A percentile compares a stretch with the other conserved stretches of the same genome.
Conservation (phyloP, 2,888 invertebrate genomes). For the Tetranychus piercei region DNA sequence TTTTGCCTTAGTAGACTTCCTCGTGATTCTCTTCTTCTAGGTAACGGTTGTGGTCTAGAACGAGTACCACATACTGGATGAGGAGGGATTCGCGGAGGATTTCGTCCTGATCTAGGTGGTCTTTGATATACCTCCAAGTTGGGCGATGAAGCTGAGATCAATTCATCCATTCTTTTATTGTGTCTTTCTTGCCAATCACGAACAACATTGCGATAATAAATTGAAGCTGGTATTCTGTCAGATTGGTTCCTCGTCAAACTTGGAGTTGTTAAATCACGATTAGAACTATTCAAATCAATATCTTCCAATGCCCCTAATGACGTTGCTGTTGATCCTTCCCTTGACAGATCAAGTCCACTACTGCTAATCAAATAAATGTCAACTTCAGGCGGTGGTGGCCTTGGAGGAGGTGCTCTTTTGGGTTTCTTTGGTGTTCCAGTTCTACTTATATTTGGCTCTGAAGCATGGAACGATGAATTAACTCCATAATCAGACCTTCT, state of each 20-base stretch:
- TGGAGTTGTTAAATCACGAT: background rate
- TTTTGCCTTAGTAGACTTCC: background rate
- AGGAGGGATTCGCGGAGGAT: background rate
- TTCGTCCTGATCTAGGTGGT: constrained; percentile 1
- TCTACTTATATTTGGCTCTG: constrained; percentile 6
- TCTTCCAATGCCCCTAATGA: background rate
- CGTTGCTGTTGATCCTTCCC: background rate
- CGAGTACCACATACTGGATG: background rate
- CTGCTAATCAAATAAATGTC: background rate
- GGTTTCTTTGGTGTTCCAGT: background rate
- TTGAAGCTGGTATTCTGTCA: background rate
- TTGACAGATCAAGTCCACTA: background rate
- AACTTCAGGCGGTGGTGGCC: constrained; percentile 12
- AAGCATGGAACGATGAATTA: background rate
- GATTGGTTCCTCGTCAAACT: background rate
- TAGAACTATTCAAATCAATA: background rate
- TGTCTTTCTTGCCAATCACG: constrained; percentile 4
- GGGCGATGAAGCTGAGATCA: background rate
- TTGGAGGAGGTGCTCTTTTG: constrained; percentile 4
- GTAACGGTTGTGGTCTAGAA: background rate
- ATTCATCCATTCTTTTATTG: background rate
- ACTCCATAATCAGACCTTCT: background rate
- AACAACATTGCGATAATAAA: background rate
- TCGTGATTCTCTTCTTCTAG: background rate
- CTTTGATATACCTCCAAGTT: background rate